Conservation (phyloP, 2,888 invertebrate genomes). For the Norana najaformis region DNA sequence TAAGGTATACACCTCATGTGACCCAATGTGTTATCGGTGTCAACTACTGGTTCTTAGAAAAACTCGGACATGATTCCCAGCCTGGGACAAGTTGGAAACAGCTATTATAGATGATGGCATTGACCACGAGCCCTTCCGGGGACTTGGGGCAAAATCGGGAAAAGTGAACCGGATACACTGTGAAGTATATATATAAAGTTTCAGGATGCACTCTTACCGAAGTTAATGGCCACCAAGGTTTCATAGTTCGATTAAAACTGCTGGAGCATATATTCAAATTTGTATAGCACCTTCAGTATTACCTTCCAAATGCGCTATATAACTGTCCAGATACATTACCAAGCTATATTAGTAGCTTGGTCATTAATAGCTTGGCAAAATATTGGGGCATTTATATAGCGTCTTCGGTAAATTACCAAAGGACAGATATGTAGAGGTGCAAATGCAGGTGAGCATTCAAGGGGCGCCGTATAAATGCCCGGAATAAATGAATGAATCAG, state of each 20-base stretch:
- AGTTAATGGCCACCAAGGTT: too few relatives aligned
- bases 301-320: too few relatives aligned
- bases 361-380: too few relatives aligned
- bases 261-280: too few relatives aligned
- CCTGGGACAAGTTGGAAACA: not conserved
- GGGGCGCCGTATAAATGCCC: not conserved
- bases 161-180: too few relatives aligned
- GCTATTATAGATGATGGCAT: not conserved
- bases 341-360: too few relatives aligned
- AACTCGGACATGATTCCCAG: not conserved
- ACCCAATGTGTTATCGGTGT: not conserved
- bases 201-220: too few relatives aligned
- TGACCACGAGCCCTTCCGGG: not conserved
- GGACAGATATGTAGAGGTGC: not conserved
- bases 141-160: not conserved
- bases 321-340: too few relatives aligned
- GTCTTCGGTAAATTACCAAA: not conserved
- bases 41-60: not conserved
- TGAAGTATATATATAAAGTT: too few relatives aligned
- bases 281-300: too few relatives aligned
- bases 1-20: not conserved
- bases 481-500: not conserved
- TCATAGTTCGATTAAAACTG: too few relatives aligned
- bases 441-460: not conserved
- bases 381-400: not conserved